Conservation (phyloP, 1,140 invertebrate species). For the Eumaeus atala region DNA sequence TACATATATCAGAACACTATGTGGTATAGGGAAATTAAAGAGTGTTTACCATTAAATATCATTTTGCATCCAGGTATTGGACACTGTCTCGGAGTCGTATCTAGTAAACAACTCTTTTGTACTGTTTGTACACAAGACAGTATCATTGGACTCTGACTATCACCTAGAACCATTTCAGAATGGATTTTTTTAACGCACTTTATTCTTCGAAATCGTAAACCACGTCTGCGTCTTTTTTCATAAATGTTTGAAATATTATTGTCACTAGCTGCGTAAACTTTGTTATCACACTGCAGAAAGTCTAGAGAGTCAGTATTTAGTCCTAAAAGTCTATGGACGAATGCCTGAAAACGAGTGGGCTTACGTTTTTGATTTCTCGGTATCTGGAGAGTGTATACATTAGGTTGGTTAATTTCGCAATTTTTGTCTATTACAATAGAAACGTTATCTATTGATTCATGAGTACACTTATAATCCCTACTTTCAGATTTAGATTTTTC, state of each 20-base stretch:
- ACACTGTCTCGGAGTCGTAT: constrained; percentile 51
- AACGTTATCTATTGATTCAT: constrained; percentile 33
- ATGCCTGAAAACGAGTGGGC: constrained; percentile 48
- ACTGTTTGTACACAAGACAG: constrained; percentile 47
- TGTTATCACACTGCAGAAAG: constrained; percentile 25
- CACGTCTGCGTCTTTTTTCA: constrained; percentile 33
- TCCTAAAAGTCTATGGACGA: constrained; percentile 50
- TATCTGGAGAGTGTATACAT: constrained; percentile 28
- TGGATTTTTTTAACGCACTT: constrained; percentile 41
- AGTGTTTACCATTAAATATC: constrained; percentile 49
- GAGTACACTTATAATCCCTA: constrained; percentile 32
- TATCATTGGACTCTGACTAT: constrained; percentile 42
- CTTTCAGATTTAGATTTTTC: constrained; percentile 18
- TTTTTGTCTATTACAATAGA: constrained; percentile 26
- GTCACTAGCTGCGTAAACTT: constrained; percentile 47
- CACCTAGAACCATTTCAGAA: constrained; percentile 41
- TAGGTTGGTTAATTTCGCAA: constrained; percentile 26
- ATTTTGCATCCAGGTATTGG: constrained; percentile 52
- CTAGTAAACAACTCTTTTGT: constrained; percentile 48
- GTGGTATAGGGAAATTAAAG: neutral
- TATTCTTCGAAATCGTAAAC: constrained; percentile 39
- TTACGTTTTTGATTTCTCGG: constrained; percentile 36
- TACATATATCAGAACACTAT: neutral
- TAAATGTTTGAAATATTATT: constrained; percentile 42
- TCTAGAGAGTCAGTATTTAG: constrained; percentile 33